Evolutionary conservation across 2,113 vertebrate species (phyloP).

Genomic region (Puntigrus tetrazona): DNA sequence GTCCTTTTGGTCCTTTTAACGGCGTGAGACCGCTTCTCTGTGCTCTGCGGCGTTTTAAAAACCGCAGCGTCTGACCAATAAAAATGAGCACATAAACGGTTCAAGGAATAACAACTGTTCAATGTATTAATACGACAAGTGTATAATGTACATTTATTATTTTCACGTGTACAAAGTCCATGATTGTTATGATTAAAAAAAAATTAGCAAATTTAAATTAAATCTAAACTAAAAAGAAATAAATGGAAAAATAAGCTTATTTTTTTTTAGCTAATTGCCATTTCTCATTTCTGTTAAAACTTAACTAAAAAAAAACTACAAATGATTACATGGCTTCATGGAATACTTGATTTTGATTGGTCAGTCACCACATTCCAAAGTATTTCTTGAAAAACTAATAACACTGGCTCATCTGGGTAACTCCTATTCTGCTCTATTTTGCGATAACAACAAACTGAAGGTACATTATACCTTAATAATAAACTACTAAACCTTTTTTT

Average conservation of each 20-base stretch:
- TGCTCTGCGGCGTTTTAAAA: conserved; percentile 76
- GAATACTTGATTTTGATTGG: too few species aligned
- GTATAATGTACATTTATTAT: background rate
- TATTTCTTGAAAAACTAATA: too few species aligned
- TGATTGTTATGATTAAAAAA: too few species aligned
- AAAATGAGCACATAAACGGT: background rate
- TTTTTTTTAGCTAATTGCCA: background rate
- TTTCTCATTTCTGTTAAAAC: background rate
- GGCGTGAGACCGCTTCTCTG: conserved; percentile 60
- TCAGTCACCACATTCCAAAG: too few species aligned
- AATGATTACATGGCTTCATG: background rate
- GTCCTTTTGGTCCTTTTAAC: conserved; percentile 78
- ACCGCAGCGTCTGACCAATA: conserved; percentile 76
- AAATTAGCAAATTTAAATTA: too few species aligned
- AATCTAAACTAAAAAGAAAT: background rate
- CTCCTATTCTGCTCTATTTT: too few species aligned
- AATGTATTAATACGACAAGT: background rate
- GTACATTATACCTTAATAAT: too few species aligned
- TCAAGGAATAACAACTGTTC: background rate
- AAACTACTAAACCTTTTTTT: background rate
- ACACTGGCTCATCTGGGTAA: too few species aligned
- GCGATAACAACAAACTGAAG: too few species aligned
- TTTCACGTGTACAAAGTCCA: background rate
- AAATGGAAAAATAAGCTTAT: too few species aligned
- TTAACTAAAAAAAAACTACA: background rate